A percentile compares a stretch with the other conserved stretches of the same genome.
These are phyloP conservation scores for Parnassius smintheus DNA, from an alignment of 2,888 invertebrate genomes.

Conservation along the genomic window DNA sequence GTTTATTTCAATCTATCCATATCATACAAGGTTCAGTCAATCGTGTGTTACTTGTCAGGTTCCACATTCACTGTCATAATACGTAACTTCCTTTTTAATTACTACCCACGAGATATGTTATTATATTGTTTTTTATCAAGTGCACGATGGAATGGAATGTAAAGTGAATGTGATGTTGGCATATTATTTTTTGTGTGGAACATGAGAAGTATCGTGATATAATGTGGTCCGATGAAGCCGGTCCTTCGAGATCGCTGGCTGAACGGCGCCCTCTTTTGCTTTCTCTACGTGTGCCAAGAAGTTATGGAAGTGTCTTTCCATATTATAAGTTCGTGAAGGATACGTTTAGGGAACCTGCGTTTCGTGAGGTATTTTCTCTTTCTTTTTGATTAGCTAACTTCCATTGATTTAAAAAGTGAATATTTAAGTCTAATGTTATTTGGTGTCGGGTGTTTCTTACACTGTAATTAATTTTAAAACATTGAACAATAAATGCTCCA, in stretches of 20 bases:
- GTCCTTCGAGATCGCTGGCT: constrained; percentile 47
- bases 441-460: no score
- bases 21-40: constrained; percentile 54
- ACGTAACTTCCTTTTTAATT: constrained; percentile 16
- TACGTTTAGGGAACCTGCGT: constrained; percentile 59
- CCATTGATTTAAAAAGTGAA: no score
- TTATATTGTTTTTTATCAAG: background rate
- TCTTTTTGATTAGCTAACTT: background rate
- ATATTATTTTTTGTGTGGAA: constrained; percentile 39
- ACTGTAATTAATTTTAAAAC: no score
- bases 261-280: constrained; percentile 69
- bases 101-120: constrained; percentile 32
- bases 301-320: constrained; percentile 83
- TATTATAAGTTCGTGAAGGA: constrained; percentile 83
- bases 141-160: constrained; percentile 7
- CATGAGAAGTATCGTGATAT: constrained; percentile 44
- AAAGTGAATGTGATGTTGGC: constrained; percentile 26
- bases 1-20: constrained; percentile 62
- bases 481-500: background rate
- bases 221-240: constrained; percentile 48
- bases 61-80: constrained; percentile 1
- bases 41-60: constrained; percentile 26
- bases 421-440: no score
- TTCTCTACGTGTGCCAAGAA: constrained; percentile 69
- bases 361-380: constrained; percentile 44